Conservation (phyloP, 2,797 vertebrate species). For the Menidia menidia region DNA sequence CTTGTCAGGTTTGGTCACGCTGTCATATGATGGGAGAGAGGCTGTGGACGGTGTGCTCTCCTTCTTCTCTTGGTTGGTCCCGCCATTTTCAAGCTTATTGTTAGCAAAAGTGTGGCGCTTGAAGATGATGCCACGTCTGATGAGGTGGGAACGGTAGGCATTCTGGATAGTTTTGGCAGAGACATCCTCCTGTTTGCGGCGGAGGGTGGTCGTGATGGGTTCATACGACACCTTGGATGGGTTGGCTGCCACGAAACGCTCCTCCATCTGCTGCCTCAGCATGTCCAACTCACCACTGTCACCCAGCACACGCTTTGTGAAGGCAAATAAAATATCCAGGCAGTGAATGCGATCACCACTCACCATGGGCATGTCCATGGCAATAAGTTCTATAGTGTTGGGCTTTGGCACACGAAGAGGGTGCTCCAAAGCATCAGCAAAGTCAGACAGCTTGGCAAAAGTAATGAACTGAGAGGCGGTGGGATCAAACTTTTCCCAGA, state of each 20-base stretch:
- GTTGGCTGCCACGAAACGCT: slow-evolving; percentile 97
- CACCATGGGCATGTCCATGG: slow-evolving; percentile 99
- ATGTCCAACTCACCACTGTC: slow-evolving; percentile 98
- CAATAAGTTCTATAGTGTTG: slow-evolving; percentile 99
- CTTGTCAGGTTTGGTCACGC: slow-evolving; percentile 98
- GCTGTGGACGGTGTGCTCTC: slow-evolving; percentile 98
- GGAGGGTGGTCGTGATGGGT: slow-evolving; percentile 98
- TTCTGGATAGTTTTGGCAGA: slow-evolving; percentile 94
- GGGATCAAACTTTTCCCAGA: slow-evolving; percentile 99
- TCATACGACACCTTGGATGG: slow-evolving; percentile 99
- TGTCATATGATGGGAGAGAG: slow-evolving; percentile 98
- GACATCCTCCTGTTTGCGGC: slow-evolving; percentile 96
- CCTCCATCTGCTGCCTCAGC: slow-evolving; percentile 98
- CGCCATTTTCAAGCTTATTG: slow-evolving; percentile 93
- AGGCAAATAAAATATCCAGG: slow-evolving; percentile 98
- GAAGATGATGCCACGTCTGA: slow-evolving; percentile 90
- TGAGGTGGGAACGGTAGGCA: slow-evolving; percentile 90
- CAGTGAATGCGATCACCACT: slow-evolving; percentile 99
- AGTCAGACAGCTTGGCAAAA: slow-evolving; percentile 95
- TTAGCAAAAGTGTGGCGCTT: slow-evolving; percentile 82
- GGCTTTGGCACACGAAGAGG: slow-evolving; percentile 97
- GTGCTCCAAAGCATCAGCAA: slow-evolving; percentile 95
- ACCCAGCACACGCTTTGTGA: slow-evolving; percentile 98
- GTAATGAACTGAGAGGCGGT: slow-evolving; percentile 98
- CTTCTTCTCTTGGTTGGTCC: slow-evolving; percentile 93